A percentile compares a stretch with the other conserved stretches of the same genome.
phyloP scores from a whole-genome alignment of 1,140 invertebrate species.

The Drosophila athabasca region DNA sequence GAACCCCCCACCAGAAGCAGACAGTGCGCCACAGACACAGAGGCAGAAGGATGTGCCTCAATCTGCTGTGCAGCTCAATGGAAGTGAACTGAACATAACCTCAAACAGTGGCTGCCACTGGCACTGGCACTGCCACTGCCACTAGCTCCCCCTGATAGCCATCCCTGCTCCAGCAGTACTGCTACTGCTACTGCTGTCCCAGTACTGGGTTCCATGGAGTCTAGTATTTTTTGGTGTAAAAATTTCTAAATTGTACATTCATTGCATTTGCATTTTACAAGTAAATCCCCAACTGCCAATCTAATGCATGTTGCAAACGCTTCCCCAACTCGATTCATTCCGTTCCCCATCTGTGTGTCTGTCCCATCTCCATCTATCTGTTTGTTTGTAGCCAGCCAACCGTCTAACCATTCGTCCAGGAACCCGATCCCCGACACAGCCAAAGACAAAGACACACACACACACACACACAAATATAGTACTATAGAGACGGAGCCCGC shows the following conservation, averaged over 20 bases:
- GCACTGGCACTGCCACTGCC: not conserved
- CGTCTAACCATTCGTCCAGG: constrained; percentile 77
- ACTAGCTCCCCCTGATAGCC: constrained; percentile 17
- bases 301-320: constrained; percentile 77
- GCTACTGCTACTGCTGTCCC: not conserved
- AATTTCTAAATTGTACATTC: constrained; percentile 81
- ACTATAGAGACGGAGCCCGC: too few species aligned
- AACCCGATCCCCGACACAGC: constrained; percentile 20
- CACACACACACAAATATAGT: too few species aligned
- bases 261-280: constrained; percentile 82
- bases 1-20: constrained; percentile 39
- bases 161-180: not conserved
- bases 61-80: constrained; percentile 43
- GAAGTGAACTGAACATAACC: constrained; percentile 30
- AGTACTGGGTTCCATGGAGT: constrained; percentile 44
- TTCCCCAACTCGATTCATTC: constrained; percentile 48
- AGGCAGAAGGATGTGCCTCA: not conserved
- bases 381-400: constrained; percentile 77
- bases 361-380: constrained; percentile 44
- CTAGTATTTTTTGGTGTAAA: constrained; percentile 75
- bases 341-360: constrained; percentile 9
- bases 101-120: constrained; percentile 12
- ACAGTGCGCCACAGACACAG: not conserved
- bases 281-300: constrained; percentile 81
- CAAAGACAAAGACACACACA: too few species aligned